phyloP scores from a whole-genome alignment of 2,113 vertebrate species.

The Polyodon spathula region DNA sequence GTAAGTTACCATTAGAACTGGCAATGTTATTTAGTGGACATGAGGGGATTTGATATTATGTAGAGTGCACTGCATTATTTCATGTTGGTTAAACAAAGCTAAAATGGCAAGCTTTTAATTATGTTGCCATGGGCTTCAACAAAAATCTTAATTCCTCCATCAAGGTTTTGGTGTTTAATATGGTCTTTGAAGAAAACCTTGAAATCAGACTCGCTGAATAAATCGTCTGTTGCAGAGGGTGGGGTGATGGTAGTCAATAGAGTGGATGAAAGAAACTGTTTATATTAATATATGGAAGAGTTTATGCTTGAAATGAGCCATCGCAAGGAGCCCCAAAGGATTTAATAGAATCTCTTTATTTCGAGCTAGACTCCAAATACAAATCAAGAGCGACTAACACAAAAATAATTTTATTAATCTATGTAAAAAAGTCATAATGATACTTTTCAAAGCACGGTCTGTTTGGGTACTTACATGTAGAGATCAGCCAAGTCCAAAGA shows the following conservation, averaged over 20 bases:
- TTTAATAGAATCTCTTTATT: too few relatives aligned
- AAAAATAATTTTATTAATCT: too few relatives aligned
- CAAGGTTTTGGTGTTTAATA: slow-evolving; percentile 1
- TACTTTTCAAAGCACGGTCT: too few relatives aligned
- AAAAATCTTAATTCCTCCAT: neutral
- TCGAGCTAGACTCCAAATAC: too few relatives aligned
- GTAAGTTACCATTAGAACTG: slow-evolving; percentile 48
- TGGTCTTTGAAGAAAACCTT: neutral
- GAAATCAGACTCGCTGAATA: neutral
- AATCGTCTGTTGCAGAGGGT: neutral
- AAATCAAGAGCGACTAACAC: too few relatives aligned
- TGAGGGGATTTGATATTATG: slow-evolving; percentile 38
- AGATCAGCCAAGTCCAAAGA: too few relatives aligned
- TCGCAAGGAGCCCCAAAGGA: too few relatives aligned
- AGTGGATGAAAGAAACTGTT: neutral
- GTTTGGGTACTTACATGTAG: too few relatives aligned
- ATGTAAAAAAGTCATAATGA: too few relatives aligned
- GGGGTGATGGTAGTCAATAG: neutral
- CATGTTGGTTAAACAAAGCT: slow-evolving; percentile 49
- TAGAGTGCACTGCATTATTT: slow-evolving; percentile 41
- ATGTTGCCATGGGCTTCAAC: neutral
- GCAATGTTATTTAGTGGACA: slow-evolving; percentile 18
- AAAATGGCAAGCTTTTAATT: slow-evolving; percentile 21
- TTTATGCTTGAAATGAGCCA: too few relatives aligned
- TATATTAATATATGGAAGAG: neutral